Evolutionary conservation across 2,888 invertebrate species (phyloP).

Genomic region (Dioctria rufipes): DNA sequence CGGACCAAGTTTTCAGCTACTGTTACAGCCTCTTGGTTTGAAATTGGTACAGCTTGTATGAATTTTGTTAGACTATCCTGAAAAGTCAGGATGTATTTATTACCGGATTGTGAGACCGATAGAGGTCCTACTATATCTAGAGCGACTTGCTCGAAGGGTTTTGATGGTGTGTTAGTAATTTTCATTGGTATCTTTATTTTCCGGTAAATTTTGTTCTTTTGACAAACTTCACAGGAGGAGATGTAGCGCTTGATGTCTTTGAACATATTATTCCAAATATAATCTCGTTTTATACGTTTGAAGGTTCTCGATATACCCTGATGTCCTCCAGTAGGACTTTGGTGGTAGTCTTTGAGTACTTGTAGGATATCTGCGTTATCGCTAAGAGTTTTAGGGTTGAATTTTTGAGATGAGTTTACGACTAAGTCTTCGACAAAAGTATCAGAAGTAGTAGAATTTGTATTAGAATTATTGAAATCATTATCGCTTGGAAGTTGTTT

Average conservation of each 20-base stretch:
- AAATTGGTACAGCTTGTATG: conserved; percentile 61
- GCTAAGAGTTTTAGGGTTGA: no score
- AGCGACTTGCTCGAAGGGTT: conserved; percentile 63
- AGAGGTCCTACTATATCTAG: conserved; percentile 64
- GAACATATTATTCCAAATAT: conserved; percentile 64
- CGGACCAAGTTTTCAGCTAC: conserved; percentile 60
- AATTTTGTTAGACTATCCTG: conserved; percentile 63
- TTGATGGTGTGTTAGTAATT: conserved; percentile 62
- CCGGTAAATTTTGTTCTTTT: conserved; percentile 52
- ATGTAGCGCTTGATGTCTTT: conserved; percentile 63
- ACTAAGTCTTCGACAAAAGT: no score
- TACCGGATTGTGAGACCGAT: conserved; percentile 59
- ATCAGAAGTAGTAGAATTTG: no score
- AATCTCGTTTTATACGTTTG: conserved; percentile 61
- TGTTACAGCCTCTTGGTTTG: conserved; percentile 63
- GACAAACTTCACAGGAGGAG: conserved; percentile 62
- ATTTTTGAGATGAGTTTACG: no score
- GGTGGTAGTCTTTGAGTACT: no score
- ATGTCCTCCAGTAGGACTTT: not conserved
- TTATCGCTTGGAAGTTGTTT: no score
- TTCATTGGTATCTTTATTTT: conserved; percentile 58
- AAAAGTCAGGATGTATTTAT: conserved; percentile 62
- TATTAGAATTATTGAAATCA: no score
- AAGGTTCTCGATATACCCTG: conserved; percentile 61
- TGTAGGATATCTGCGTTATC: no score